Evolutionary conservation across 2,113 vertebrate genomes (phyloP).

Genomic region (Alectura lathami): DNA sequence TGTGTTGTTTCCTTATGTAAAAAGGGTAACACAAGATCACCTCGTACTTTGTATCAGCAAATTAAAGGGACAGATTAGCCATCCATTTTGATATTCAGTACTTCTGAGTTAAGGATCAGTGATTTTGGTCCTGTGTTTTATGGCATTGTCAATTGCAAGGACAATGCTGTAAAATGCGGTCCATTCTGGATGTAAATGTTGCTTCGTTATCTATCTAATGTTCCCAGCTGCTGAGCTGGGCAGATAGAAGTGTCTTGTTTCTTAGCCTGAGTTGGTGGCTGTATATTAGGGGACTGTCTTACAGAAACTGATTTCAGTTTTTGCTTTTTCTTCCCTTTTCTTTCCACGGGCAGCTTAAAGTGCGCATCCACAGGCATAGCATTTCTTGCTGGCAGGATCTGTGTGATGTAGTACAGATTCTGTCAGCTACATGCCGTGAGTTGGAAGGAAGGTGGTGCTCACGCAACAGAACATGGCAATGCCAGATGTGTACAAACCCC

Average conservation of each 20-base stretch:
- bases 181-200: not conserved
- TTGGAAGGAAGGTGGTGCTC: not conserved
- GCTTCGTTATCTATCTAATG: not conserved
- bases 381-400: not conserved
- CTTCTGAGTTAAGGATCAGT: not conserved
- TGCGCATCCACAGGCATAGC: not conserved
- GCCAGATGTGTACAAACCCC: fast-evolving
- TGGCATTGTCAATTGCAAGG: not conserved
- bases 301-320: not conserved
- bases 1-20: not conserved
- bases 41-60: not conserved
- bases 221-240: not conserved
- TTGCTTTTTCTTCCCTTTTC: fast-evolving
- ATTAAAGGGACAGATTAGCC: not conserved
- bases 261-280: not conserved
- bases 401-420: fast-evolving
- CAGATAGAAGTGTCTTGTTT: not conserved
- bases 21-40: not conserved
- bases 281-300: not conserved
- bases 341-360: not conserved
- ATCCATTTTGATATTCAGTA: not conserved
- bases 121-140: not conserved
- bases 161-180: not conserved
- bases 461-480: fast-evolving
- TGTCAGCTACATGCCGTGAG: fast-evolving